Percentiles rank a stretch among this genome's conserved stretches.
These are phyloP conservation scores for Junonia oenone DNA, from an alignment of 2,888 invertebrate genomes.

Conservation along the genomic window DNA sequence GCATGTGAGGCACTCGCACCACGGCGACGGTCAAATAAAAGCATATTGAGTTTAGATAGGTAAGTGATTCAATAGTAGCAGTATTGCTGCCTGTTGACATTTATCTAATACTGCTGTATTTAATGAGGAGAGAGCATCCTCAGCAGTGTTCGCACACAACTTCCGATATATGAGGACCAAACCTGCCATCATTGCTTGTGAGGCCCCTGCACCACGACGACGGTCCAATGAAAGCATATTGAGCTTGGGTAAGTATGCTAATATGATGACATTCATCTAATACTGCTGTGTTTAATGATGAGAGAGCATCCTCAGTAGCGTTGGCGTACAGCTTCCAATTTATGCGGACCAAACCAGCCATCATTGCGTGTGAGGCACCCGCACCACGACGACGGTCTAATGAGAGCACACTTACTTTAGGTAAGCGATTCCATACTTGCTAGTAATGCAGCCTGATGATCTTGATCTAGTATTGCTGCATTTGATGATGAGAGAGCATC, in stretches of 20 bases:
- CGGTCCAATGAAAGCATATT: conserved; percentile 78
- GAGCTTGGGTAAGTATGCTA: too few relatives aligned
- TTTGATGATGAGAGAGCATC: too few relatives aligned
- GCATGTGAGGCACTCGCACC: conserved; percentile 92
- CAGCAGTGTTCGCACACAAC: too few relatives aligned
- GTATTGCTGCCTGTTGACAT: too few relatives aligned
- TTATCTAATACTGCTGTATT: too few relatives aligned
- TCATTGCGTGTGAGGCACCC: conserved; percentile 86
- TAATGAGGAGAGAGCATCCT: too few relatives aligned
- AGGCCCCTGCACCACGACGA: conserved; percentile 87
- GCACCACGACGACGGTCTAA: conserved; percentile 82
- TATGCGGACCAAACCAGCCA: conserved; percentile 92
- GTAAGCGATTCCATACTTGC: too few relatives aligned
- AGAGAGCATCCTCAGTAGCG: too few relatives aligned
- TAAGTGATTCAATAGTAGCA: conserved; percentile 45
- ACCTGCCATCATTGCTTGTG: conserved; percentile 92
- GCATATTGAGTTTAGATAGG: conserved; percentile 80
- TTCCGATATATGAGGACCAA: conserved; percentile 94
- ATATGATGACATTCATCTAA: too few relatives aligned
- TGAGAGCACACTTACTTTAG: conserved; percentile 77
- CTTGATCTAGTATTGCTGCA: too few relatives aligned
- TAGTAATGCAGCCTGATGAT: too few relatives aligned
- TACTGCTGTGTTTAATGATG: too few relatives aligned
- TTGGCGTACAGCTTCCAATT: conserved; percentile 92
- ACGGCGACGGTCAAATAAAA: conserved; percentile 73